These are phyloP conservation scores for Caloenas nicobarica DNA, from an alignment of 2,113 vertebrate species.

Conservation along the genomic window DNA sequence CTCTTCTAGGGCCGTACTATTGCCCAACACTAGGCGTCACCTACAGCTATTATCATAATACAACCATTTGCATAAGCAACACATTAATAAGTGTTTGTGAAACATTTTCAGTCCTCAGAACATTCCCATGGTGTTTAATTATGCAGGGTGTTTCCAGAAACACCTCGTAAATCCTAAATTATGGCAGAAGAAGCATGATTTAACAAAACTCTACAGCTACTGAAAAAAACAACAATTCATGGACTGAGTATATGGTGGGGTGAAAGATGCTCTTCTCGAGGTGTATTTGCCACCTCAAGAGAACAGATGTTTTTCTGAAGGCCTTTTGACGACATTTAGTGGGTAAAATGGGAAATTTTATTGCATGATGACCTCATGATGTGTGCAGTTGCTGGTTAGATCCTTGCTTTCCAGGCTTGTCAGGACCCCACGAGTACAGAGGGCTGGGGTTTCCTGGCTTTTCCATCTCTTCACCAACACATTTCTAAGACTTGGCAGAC, in stretches of 20 bases:
- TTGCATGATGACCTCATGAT: not conserved
- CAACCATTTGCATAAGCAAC: not conserved
- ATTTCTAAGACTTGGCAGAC: not conserved
- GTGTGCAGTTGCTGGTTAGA: not conserved
- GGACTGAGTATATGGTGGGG: too few species aligned
- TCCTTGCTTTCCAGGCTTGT: not conserved
- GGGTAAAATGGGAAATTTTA: not conserved
- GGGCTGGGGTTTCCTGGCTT: not conserved
- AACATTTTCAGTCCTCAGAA: not conserved
- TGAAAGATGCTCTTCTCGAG: not conserved
- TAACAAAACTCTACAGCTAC: not conserved
- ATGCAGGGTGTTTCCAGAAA: not conserved
- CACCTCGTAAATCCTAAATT: not conserved
- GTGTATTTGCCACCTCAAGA: too few species aligned
- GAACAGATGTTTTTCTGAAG: not conserved
- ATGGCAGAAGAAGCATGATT: not conserved
- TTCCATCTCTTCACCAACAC: not conserved
- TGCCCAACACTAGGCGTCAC: not conserved
- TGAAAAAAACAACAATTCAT: not conserved
- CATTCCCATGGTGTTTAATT: not conserved
- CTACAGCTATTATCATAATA: not conserved
- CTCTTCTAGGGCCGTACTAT: not conserved
- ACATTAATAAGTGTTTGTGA: not conserved
- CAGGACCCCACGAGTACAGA: rapidly evolving
- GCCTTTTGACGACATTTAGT: not conserved